phyloP scores from a whole-genome alignment of 2,797 vertebrate species.

The Sardinella longiceps region DNA sequence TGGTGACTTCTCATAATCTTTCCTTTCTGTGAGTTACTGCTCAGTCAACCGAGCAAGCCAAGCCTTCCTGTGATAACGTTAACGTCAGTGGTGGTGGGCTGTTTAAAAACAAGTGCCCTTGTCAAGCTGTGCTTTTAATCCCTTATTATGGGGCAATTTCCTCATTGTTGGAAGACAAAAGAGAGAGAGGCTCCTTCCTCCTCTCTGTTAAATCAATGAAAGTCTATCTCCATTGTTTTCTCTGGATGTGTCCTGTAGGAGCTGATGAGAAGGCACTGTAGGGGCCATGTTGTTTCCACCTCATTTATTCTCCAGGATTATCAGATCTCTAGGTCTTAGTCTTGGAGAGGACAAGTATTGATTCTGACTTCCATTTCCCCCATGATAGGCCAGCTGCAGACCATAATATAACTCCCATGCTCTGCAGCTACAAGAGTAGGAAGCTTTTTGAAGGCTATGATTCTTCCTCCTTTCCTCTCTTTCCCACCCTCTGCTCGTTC shows the following conservation, averaged over 20 bases:
- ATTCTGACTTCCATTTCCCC: background rate
- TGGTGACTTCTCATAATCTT: background rate
- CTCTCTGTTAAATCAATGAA: conserved; percentile 11
- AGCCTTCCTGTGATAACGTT: background rate
- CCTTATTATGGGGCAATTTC: conserved; percentile 20
- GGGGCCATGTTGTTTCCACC: background rate
- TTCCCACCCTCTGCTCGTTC: background rate
- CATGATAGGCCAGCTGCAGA: background rate
- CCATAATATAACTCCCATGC: background rate
- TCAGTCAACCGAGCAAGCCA: conserved; percentile 47
- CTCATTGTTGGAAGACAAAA: conserved; percentile 15
- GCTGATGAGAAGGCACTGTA: background rate
- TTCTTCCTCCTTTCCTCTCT: background rate
- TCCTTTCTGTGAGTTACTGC: conserved; percentile 1
- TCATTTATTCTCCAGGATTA: background rate
- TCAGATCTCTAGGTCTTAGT: background rate
- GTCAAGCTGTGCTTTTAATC: conserved; percentile 18
- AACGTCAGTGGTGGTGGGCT: no score
- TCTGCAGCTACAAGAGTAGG: background rate
- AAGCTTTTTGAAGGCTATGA: background rate
- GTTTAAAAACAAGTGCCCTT: conserved; percentile 1
- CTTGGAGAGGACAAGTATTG: background rate
- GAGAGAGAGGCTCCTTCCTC: background rate
- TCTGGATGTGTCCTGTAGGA: conserved; percentile 1
- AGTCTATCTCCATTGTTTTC: conserved; percentile 19